Evolutionary conservation across 2,888 invertebrate genomes (phyloP), one percentile per base, ranked within the genome.

Genomic region (Omphaloscelis lunosa): DNA sequence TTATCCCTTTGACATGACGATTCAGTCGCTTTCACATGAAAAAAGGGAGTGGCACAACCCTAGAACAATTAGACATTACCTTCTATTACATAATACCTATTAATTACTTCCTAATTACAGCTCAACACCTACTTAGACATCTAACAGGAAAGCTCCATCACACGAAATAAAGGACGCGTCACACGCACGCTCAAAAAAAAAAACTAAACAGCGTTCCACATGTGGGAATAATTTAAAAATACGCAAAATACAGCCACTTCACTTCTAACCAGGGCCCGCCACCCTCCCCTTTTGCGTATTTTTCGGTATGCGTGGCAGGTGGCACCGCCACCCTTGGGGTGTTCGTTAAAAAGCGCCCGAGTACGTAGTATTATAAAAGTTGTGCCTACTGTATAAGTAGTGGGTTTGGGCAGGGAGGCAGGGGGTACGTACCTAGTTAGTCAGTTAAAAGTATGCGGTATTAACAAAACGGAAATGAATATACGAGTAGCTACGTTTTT

Each of bases 381-480:
- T 96, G 95, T 94, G 96, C 96, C 96, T 96, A 96, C 96, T 95
- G 96, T 96, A 94, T 96, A 96, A 96, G 96, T 96, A 96, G 96
- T 84, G 85, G 83, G 83, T 96, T 93, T 85, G 87, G 94, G 95
- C 84, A 90, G 89, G 90, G 91, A 73, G 85, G 90, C 86, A 89
- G 90, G 87, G 85, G 91, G 88, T 78, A 69, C 87, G 93, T 94
- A 94, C 96, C 96, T 96, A 96, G 96, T 96, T 96, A 96, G 96
- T 96, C 96, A 96, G 96, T 96, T 96, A 96, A 96, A 96, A 96
- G 96, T 96, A 96, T 96, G 96, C 96, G 96, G 96, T 96, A 96
- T 96, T 96, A 96, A 96, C 96, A 93, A 94, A 95, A 96, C 96
- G 96, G 96, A 96, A 96, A 96, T 96, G 96, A 96, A 96, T 96